These are phyloP conservation scores for Sylvicola fuscatus DNA, from an alignment of 2,888 invertebrate genomes.

Conservation along the genomic window DNA sequence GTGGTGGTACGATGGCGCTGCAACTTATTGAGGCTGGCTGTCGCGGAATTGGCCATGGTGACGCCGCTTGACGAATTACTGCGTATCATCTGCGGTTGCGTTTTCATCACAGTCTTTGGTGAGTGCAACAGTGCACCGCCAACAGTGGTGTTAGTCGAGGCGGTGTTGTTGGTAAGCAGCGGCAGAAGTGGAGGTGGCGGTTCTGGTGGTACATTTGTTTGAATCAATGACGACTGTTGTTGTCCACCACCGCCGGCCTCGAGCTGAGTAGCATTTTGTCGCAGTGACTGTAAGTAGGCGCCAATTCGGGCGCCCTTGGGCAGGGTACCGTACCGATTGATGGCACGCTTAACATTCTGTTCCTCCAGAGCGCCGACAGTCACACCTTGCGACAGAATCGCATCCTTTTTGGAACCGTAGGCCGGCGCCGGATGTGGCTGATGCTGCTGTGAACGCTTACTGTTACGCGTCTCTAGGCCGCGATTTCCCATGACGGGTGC, in stretches of 20 bases:
- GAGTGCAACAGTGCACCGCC: constrained; percentile 16
- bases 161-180: constrained; percentile 11
- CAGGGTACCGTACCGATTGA: constrained; percentile 87
- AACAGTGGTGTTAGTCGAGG: constrained; percentile 8
- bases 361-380: constrained; percentile 87
- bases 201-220: constrained; percentile 10
- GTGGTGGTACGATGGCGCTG: constrained; percentile 30
- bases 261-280: constrained; percentile 41
- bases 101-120: constrained; percentile 35
- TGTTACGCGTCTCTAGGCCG: constrained; percentile 37
- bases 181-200: constrained; percentile 7
- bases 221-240: constrained; percentile 11
- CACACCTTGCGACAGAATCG: constrained; percentile 20
- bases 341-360: constrained; percentile 85
- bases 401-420: constrained; percentile 12
- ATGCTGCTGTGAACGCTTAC: constrained; percentile 29
- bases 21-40: constrained; percentile 33
- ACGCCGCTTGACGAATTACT: constrained; percentile 77
- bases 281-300: constrained; percentile 83
- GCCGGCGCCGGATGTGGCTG: constrained; percentile 19
- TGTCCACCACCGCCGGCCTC: constrained; percentile 20
- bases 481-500: constrained; percentile 38
- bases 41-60: constrained; percentile 40
- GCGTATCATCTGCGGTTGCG: constrained; percentile 67
- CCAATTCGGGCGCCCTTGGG: constrained; percentile 94